Base-by-base conservation (phyloP, 2,113 vertebrate species). In the Tyto alba region DNA sequence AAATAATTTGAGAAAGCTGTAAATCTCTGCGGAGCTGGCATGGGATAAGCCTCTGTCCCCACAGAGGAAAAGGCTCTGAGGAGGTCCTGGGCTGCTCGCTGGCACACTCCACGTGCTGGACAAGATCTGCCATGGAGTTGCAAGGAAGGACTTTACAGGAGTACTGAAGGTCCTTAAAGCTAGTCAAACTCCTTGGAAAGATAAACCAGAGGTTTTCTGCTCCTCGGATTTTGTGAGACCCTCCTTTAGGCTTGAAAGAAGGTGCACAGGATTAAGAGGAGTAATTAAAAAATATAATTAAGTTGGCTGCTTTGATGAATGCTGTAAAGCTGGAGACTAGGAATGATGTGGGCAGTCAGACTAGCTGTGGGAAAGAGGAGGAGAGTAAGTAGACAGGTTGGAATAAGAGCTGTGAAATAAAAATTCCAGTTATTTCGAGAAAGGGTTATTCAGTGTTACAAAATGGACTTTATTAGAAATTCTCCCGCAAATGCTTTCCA, bases 301-400 rank as follows among this genome's bases (percentile, higher is more conserved):
- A 83, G 41, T 75, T 84, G 85, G 52, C 77, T 87, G 62, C 89
- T 87, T 83, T 80, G 72, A 25, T 50, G 62, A 83, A 75, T 74
- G 47, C 72, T 4, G 3, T 72, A 18, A 80, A 81, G 47, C 93
- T 89, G 80, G 68, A 84, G 86, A 19, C 12, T 34, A 66, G 41
- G 41, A 30, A 45, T 89, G 86, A 47, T 86, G 93, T 87, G 91
- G 84, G 95, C 91, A 95, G 63, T 84, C 68, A 71, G 84, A 78
- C 59, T 83, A 2, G 50, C 50, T 89, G 90, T 90, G 76, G 79
- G 76, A 74, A 56, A 83, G 89, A 77, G 52, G 38, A 89, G 63
- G 17, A 85, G 80, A 50, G 60, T 10, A 60, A 91, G 76, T 64
- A 87, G 86, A 67, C 77, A 89, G 43, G 66, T 45, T 89, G 91